Base-by-base conservation (phyloP, 2,113 vertebrate species). In the Verasper variegatus region DNA sequence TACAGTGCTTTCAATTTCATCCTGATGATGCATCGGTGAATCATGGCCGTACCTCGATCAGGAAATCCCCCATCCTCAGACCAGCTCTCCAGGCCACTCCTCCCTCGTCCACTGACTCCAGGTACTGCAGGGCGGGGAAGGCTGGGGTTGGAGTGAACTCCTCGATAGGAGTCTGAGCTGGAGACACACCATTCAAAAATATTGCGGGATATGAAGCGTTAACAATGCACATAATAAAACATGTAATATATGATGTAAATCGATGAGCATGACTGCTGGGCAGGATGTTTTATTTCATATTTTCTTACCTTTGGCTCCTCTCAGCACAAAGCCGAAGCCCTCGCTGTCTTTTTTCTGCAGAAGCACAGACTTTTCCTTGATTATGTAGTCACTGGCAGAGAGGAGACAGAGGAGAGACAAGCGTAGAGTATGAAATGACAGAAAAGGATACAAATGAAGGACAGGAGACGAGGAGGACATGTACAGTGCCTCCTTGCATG, bases 291-390 rank as follows among this genome's bases (percentile, higher is more conserved):
- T 27, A 17, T 49, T 52, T 35, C 8, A 45, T 1, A 0, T 17
- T 57, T 27, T 61, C 94, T 95, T 92, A 98, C 97, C 97, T 95
- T 98, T 98, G 85, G 97, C 97, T 54, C 97, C 97, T 87, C 97
- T 92, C 62, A 98, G 95, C 89, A 98, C 97, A 87, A 98, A 98
- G 77, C 97, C 97, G 23, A 98, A 98, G 14, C 97, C 97, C 87
- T 98, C 97, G n/a, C 95, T 98, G 94, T 98, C 97, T 89, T 96
- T 97, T 88, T 98, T 98, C 94, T 97, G 96, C 83, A 97, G 93
- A 56, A 97, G 91, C 58, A 98, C 97, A 0, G 96, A 96, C 94
- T 98, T 98, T 94, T 98, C 97, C 88, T 97, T 97, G 87, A 98
- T 97, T 91, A 98, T 97, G 89, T 97, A 98, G 95, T 97, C 97